Evolutionary conservation across 2,888 invertebrate genomes (phyloP), one percentile per base, ranked within the genome.

Genomic region (Phyllotreta striolata): DNA sequence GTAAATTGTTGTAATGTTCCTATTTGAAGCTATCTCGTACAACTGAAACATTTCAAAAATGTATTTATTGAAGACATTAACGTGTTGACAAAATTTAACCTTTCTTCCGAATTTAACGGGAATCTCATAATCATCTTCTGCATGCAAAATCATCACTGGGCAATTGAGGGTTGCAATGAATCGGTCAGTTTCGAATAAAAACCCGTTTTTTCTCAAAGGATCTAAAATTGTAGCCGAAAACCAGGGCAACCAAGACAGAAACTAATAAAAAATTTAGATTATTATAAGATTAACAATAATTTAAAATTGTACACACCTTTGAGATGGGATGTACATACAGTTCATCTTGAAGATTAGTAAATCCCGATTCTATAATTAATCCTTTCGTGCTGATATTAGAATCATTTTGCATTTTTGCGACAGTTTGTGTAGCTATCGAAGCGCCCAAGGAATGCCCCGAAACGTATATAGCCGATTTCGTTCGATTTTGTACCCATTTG

Each of bases 101-200:
- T 89, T 90, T 69, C 88, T 81, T 0, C 95, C 96, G 55, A 96
- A 86, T 24, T 85, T 80, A 73, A 88, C 90, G 10, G 97, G 96
- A 65, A 98, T 91, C 41, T 96, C 87, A 51, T 85, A 83, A 80
- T 98, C 98, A 81, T 97, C 96, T 81, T 91, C 89, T 0, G 97
- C 95, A 83, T 97, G 97, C 35, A 98, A 83, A 70, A 98, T 93
- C 75, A 96, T 84, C 37, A 96, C 84, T 0, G 96, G 94, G 72
- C 91, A 86, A 8, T 85, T 79, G 39, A 87, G 85, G 59, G 85
- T 83, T 4, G 81, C 79, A 49, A 94, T 85, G 77, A 93, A 88
- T 67, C 83, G 83, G 78, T 95, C 94, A 3, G 92, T 92, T 70
- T 89, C 87, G 82, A 97, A 97, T 58, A 86, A 84, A 66, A 95